phyloP scores from a whole-genome alignment of 2,113 vertebrate genomes.

The Taxidea taxus region DNA sequence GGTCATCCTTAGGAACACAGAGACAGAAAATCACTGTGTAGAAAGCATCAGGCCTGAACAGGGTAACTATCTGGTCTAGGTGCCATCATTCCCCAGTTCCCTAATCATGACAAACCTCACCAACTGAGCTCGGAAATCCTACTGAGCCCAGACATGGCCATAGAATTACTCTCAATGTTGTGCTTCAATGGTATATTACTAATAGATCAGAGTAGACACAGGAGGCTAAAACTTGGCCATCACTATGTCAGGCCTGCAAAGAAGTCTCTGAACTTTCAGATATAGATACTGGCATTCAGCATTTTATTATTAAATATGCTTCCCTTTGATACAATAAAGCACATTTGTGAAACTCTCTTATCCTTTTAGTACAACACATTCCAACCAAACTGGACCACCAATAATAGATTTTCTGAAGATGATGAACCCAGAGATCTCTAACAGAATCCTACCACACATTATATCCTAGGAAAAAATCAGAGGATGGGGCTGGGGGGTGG shows the following conservation, averaged over 20 bases:
- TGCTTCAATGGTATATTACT: neutral
- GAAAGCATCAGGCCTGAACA: neutral
- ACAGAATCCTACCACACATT: neutral
- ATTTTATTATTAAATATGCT: constrained; percentile 22
- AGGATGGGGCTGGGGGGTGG: accelerated
- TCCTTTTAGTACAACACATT: neutral
- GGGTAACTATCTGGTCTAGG: neutral
- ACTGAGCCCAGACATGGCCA: neutral
- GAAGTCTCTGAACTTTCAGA: neutral
- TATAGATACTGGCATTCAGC: neutral
- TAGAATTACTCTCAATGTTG: neutral
- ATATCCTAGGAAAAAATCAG: neutral
- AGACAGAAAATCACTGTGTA: neutral
- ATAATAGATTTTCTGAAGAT: neutral
- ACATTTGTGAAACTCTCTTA: neutral
- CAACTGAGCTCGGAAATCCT: neutral
- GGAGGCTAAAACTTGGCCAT: neutral
- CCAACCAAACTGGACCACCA: neutral
- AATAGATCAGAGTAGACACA: neutral
- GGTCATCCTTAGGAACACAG: neutral
- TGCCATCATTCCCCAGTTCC: neutral
- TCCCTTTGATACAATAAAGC: neutral
- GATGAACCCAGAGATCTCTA: neutral
- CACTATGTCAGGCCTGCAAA: neutral
- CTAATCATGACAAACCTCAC: neutral